These are phyloP conservation scores for Trichonephila clavipes DNA, from an alignment of 1,140 invertebrate species.

Conservation along the genomic window DNA sequence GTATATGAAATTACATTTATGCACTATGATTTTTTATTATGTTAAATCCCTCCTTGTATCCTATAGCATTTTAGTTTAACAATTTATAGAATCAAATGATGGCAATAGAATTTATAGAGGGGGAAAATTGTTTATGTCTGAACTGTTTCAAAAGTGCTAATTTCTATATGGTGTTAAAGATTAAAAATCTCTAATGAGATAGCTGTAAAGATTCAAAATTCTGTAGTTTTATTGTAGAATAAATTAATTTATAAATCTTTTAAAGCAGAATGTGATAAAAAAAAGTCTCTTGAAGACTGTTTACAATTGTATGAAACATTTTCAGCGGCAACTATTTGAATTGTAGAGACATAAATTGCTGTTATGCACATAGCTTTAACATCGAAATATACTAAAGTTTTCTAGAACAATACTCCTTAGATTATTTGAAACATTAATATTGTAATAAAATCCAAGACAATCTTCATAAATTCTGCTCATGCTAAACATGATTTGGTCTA, in stretches of 20 bases:
- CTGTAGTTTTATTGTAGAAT: not conserved
- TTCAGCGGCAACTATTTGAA: conserved; percentile 3
- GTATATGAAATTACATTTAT: too few species aligned
- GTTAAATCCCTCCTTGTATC: not conserved
- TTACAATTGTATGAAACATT: conserved; percentile 33
- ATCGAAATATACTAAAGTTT: conserved; percentile 17
- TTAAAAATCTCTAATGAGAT: not conserved
- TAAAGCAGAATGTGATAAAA: not conserved
- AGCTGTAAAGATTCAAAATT: too few species aligned
- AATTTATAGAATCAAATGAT: too few species aligned
- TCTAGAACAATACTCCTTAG: not conserved
- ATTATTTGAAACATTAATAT: not conserved
- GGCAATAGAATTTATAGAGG: too few species aligned
- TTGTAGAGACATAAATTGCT: not conserved
- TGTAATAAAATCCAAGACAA: not conserved
- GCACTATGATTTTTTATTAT: not conserved
- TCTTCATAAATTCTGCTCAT: conserved; percentile 22
- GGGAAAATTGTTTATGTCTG: too few species aligned
- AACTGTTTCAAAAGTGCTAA: too few species aligned
- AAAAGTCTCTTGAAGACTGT: conserved; percentile 14
- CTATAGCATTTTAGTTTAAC: too few species aligned
- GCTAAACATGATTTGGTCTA: conserved; percentile 9
- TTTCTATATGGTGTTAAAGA: not conserved
- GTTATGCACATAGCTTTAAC: not conserved
- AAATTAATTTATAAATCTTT: not conserved